Evolutionary conservation across 2,797 vertebrate genomes (phyloP).

Genomic region (Rhadinocentrus ornatus): DNA sequence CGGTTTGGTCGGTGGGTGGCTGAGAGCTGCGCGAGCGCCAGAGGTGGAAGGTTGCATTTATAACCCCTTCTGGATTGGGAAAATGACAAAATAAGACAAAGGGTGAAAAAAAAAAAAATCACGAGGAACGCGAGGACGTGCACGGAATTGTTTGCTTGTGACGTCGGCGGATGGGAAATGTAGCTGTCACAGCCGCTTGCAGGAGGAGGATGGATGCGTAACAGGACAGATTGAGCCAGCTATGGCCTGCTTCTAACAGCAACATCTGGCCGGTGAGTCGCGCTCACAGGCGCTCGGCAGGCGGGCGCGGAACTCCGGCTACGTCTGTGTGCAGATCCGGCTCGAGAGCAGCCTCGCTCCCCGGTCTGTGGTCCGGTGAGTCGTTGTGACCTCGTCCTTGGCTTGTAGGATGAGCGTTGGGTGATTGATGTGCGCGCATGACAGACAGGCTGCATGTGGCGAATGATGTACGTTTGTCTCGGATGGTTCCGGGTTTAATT

Average conservation of each 20-base stretch:
- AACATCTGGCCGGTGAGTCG: constrained; percentile 81
- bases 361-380: constrained; percentile 39
- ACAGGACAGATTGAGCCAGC: constrained; percentile 73
- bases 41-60: constrained; percentile 43
- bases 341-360: constrained; percentile 22
- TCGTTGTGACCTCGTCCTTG: constrained; percentile 75
- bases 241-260: constrained; percentile 74
- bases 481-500: neutral
- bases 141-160: constrained; percentile 45
- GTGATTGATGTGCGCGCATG: constrained; percentile 41
- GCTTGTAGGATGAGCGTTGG: constrained; percentile 28
- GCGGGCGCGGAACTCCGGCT: constrained; percentile 8
- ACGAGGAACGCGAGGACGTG: constrained; percentile 51
- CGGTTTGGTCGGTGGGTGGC: constrained; percentile 46
- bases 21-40: constrained; percentile 53
- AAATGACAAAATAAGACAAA: neutral
- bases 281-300: constrained; percentile 39
- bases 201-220: constrained; percentile 69
- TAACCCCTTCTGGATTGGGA: constrained; percentile 13
- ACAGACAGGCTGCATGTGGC: constrained; percentile 29
- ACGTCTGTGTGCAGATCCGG: constrained; percentile 1
- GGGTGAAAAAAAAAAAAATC: neutral
- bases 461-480: constrained; percentile 13
- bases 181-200: constrained; percentile 56
- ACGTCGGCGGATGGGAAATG: constrained; percentile 61